A percentile compares a stretch with the other conserved stretches of the same genome.
These are phyloP conservation scores for Aphidius gifuensis DNA, from an alignment of 1,140 invertebrate genomes.

Conservation along the genomic window DNA sequence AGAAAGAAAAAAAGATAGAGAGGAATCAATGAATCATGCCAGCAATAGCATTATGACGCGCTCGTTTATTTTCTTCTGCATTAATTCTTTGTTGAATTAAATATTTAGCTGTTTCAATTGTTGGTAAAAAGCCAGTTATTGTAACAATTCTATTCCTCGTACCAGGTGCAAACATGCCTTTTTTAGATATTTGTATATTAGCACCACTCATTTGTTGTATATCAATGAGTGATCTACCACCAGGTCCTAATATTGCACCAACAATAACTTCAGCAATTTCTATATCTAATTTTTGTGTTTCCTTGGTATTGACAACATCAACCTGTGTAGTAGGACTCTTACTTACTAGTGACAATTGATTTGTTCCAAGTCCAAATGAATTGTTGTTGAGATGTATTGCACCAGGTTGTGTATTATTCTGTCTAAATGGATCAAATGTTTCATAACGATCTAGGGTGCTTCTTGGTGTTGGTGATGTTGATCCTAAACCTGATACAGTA, in stretches of 20 bases:
- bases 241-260: slow-evolving; percentile 92
- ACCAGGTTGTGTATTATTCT: slow-evolving; percentile 64
- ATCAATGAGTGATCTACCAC: slow-evolving; percentile 92
- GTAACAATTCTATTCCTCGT: slow-evolving; percentile 96
- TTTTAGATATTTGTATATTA: slow-evolving; percentile 98
- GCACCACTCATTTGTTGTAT: slow-evolving; percentile 95
- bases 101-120: slow-evolving; percentile 86
- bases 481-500: slow-evolving; percentile 55
- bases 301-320: slow-evolving; percentile 66
- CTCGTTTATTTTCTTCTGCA: slow-evolving; percentile 92
- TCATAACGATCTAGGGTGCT: slow-evolving; percentile 68
- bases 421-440: slow-evolving; percentile 70
- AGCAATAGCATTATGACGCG: slow-evolving; percentile 79
- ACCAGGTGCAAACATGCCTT: slow-evolving; percentile 93
- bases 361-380: slow-evolving; percentile 75
- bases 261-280: slow-evolving; percentile 94
- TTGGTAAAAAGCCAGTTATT: slow-evolving; percentile 83
- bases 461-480: slow-evolving; percentile 61
- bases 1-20: background rate
- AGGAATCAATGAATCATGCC: slow-evolving; percentile 64
- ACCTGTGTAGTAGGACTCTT: slow-evolving; percentile 79
- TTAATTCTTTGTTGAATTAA: slow-evolving; percentile 93
- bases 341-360: slow-evolving; percentile 75
- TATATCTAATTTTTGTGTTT: slow-evolving; percentile 79
- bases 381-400: slow-evolving; percentile 65